A percentile compares a stretch with the other conserved stretches of the same genome.
phyloP scores from a whole-genome alignment of 1,140 invertebrate species.

The Danaus plexippus region DNA sequence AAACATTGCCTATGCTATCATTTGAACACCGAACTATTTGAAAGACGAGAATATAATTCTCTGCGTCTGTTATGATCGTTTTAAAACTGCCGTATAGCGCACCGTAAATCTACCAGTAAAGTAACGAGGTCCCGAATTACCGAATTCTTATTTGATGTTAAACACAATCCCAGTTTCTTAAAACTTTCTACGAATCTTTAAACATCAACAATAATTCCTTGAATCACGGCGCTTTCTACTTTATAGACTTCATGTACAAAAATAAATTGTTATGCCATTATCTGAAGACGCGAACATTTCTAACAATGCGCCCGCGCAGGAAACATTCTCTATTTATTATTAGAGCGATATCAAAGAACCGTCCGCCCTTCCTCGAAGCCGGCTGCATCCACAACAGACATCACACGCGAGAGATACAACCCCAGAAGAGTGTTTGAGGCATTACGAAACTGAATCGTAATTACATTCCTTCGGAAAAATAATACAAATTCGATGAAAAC shows the following conservation, averaged over 20 bases:
- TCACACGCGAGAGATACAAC: conserved; percentile 7
- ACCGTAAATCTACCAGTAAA: too few relatives aligned
- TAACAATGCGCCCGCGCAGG: conserved; percentile 22
- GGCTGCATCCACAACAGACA: conserved; percentile 27
- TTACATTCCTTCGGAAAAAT: too few relatives aligned
- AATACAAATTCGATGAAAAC: not conserved
- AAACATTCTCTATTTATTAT: conserved; percentile 39
- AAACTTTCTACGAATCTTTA: conserved; percentile 13
- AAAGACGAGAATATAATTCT: too few relatives aligned
- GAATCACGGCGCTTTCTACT: conserved; percentile 17
- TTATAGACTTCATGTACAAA: conserved; percentile 20
- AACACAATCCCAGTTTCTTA: too few relatives aligned
- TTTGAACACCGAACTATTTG: too few relatives aligned
- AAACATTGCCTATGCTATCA: conserved; percentile 7
- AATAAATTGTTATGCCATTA: conserved; percentile 21
- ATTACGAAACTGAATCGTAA: not conserved
- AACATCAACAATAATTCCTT: conserved; percentile 16
- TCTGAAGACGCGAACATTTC: conserved; percentile 14
- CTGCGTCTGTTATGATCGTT: too few relatives aligned
- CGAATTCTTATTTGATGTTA: too few relatives aligned
- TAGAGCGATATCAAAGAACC: conserved; percentile 42
- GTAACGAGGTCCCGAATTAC: too few relatives aligned
- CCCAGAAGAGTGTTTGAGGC: conserved; percentile 9
- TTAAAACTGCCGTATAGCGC: too few relatives aligned
- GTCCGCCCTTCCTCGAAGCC: conserved; percentile 28